These are phyloP conservation scores for Trachythela sp. DNA, from an alignment of 64 coral and sea anemone species.

Conservation along the genomic window DNA sequence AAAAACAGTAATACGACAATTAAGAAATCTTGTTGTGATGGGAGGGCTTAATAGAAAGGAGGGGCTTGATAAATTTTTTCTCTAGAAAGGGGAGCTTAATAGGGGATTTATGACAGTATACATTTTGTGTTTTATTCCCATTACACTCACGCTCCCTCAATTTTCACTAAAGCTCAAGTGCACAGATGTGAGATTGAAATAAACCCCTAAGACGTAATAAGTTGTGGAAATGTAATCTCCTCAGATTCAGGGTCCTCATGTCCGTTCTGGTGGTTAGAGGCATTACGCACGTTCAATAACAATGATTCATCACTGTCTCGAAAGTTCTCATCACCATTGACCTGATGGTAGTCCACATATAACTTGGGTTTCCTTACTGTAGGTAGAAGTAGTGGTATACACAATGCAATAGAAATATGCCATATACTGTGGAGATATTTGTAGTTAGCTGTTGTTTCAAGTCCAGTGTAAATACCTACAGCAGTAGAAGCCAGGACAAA, in stretches of 20 bases:
- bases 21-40: too few relatives aligned
- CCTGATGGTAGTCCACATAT: neutral
- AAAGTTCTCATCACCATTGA: neutral
- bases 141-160: too few relatives aligned
- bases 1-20: too few relatives aligned
- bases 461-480: neutral
- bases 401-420: conserved; percentile 4
- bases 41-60: too few relatives aligned
- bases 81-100: too few relatives aligned
- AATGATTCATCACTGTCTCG: neutral
- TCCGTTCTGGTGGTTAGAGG: neutral
- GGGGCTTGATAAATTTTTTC: too few relatives aligned
- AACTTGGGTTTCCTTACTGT: neutral
- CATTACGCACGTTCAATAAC: neutral
- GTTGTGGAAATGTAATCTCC: neutral
- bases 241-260: neutral
- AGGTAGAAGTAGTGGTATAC: neutral
- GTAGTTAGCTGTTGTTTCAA: conserved; percentile 16
- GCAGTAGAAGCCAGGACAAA: neutral
- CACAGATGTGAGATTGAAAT: too few relatives aligned
- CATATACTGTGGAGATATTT: conserved; percentile 6
- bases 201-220: too few relatives aligned
- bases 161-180: too few relatives aligned
- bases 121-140: too few relatives aligned
- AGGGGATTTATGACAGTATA: too few relatives aligned